Percentiles rank a stretch among this genome's conserved stretches.
phyloP scores from a whole-genome alignment of 2,113 vertebrate genomes.

The Forbesichthys papilliferus region DNA sequence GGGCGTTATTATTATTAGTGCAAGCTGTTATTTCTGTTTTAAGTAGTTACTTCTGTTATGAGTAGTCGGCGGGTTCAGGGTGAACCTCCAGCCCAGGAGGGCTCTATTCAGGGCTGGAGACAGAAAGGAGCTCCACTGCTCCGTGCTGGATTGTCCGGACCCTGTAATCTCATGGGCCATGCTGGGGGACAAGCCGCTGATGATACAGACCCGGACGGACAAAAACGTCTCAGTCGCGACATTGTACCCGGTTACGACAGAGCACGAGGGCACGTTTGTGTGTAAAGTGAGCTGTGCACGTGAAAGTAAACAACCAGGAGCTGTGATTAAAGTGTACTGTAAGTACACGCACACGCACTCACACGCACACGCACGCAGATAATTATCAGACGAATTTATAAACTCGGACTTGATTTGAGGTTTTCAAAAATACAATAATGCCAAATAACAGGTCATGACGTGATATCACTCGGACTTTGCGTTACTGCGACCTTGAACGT shows the following conservation, averaged over 20 bases:
- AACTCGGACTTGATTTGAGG: too few species aligned
- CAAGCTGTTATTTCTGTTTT: conserved; percentile 6
- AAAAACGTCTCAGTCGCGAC: conserved; percentile 22
- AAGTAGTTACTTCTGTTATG: conserved; percentile 31
- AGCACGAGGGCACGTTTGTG: conserved; percentile 52
- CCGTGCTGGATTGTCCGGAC: conserved; percentile 43
- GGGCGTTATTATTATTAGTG: not conserved
- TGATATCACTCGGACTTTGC: too few species aligned
- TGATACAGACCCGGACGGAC: not conserved
- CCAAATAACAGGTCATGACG: too few species aligned
- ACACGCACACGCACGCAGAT: not conserved
- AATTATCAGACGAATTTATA: too few species aligned
- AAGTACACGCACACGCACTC: conserved; percentile 36
- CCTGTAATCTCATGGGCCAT: conserved; percentile 36
- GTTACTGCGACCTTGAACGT: too few species aligned
- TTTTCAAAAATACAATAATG: too few species aligned
- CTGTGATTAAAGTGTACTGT: conserved; percentile 63
- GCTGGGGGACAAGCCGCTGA: conserved; percentile 60
- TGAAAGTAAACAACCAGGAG: not conserved
- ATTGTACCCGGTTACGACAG: conserved; percentile 50
- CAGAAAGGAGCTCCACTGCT: conserved; percentile 49
- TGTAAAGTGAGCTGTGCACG: conserved; percentile 55
- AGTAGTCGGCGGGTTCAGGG: conserved; percentile 28
- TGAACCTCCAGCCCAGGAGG: conserved; percentile 39
- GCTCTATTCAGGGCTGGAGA: conserved; percentile 60